Conservation (phyloP, 2,888 invertebrate genomes). For the Troides oblongomaculatus region DNA sequence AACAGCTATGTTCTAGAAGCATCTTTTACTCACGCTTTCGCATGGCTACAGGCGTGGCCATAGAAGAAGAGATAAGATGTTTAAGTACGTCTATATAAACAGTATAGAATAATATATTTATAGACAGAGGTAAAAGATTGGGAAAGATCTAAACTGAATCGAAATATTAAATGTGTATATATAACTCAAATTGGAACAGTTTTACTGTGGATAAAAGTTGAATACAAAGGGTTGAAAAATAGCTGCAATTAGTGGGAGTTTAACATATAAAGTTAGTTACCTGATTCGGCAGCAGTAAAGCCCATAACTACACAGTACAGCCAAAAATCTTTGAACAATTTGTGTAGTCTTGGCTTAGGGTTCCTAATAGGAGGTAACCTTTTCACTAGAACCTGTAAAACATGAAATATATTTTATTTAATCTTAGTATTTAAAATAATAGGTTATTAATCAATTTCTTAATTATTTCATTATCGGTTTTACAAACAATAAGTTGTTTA, state of each 20-base stretch:
- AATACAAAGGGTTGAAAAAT: slow-evolving; percentile 31
- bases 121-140: slow-evolving; percentile 30
- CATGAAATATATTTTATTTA: neutral
- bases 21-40: slow-evolving; percentile 77
- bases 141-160: slow-evolving; percentile 38
- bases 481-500: too few species aligned
- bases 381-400: slow-evolving; percentile 83
- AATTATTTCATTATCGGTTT: too few species aligned
- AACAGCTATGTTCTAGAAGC: slow-evolving; percentile 68
- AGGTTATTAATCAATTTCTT: too few species aligned
- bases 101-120: slow-evolving; percentile 33
- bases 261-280: slow-evolving; percentile 50
- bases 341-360: slow-evolving; percentile 94
- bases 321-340: slow-evolving; percentile 99
- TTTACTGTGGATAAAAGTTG: slow-evolving; percentile 40
- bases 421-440: too few species aligned
- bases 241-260: neutral
- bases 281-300: slow-evolving; percentile 91
- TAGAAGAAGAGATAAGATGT: slow-evolving; percentile 72
- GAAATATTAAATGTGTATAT: slow-evolving; percentile 36
- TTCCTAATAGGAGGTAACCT: slow-evolving; percentile 94
- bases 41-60: slow-evolving; percentile 77
- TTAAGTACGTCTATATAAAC: slow-evolving; percentile 60
- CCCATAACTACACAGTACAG: slow-evolving; percentile 99
- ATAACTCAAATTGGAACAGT: slow-evolving; percentile 37